Evolutionary conservation across 2,888 invertebrate genomes (phyloP).

Genomic region (Gryllus longicercus): DNA sequence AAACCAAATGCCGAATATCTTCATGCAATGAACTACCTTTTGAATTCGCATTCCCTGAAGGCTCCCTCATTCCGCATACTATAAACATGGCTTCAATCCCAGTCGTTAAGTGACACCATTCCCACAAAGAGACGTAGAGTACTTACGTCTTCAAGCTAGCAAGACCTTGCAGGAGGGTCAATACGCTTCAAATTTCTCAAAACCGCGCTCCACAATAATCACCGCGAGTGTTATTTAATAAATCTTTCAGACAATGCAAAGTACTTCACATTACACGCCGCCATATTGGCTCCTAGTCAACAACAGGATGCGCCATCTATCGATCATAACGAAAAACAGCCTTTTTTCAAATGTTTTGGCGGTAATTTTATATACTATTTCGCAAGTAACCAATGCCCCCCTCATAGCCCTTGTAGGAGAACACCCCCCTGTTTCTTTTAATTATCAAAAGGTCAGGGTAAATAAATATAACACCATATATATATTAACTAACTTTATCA

Average conservation of each 20-base stretch:
- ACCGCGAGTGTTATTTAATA: conserved; percentile 39
- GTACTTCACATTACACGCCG: conserved; percentile 65
- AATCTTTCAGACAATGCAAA: conserved; percentile 50
- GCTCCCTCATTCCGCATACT: not conserved
- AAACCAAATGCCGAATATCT: too few species aligned
- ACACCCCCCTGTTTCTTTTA: too few species aligned
- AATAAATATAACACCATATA: too few species aligned
- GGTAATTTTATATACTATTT: not conserved
- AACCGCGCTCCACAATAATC: not conserved
- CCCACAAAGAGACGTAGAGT: not conserved
- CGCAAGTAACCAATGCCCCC: too few species aligned
- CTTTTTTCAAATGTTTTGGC: not conserved
- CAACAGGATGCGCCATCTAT: conserved; percentile 65
- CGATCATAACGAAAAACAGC: conserved; percentile 39
- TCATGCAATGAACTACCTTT: too few species aligned
- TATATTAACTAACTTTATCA: not conserved
- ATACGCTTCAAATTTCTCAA: not conserved
- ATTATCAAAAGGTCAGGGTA: too few species aligned
- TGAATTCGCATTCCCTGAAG: too few species aligned
- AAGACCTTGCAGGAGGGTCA: not conserved
- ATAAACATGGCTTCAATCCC: conserved; percentile 17
- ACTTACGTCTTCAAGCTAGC: not conserved
- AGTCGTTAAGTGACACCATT: not conserved
- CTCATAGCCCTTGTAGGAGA: too few species aligned
- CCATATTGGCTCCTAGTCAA: conserved; percentile 62